These are phyloP conservation scores for Choloepus hoffmanni DNA, from an alignment of 2,113 vertebrate species.

Conservation along the genomic window DNA sequence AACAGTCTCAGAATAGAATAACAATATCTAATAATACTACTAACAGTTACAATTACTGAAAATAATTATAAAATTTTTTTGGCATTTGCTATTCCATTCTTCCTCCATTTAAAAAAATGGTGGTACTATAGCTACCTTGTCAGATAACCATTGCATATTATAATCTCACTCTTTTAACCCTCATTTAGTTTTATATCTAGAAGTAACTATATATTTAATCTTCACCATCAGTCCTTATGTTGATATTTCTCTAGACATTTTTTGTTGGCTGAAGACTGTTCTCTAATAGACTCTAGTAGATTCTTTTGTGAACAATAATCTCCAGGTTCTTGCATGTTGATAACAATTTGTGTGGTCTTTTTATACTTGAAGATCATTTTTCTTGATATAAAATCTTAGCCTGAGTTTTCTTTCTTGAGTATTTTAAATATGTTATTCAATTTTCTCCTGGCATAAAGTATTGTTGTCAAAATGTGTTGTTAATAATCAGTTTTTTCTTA, in stretches of 20 bases:
- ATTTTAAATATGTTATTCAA: not conserved
- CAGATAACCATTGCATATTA: not conserved
- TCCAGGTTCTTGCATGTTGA: not conserved
- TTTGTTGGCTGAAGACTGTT: not conserved
- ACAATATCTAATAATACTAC: too few species aligned
- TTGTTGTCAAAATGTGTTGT: not conserved
- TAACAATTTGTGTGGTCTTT: not conserved
- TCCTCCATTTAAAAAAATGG: too few species aligned
- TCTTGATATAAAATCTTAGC: not conserved
- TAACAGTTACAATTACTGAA: too few species aligned
- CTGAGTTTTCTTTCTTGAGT: not conserved
- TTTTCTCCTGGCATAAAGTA: not conserved
- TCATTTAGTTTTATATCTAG: not conserved
- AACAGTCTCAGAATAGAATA: too few species aligned
- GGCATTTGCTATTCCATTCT: not conserved
- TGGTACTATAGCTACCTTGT: not conserved
- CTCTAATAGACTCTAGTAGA: not conserved
- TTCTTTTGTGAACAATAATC: not conserved
- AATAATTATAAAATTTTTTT: not conserved
- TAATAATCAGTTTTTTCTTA: not conserved
- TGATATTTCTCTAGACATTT: not conserved
- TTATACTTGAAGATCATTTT: not conserved
- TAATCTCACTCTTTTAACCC: not conserved
- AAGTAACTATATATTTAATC: not conserved
- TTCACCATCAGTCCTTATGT: not conserved